phyloP scores from a whole-genome alignment of 92 coral and sea anemone genomes.

The Bergia puertoricense region DNA sequence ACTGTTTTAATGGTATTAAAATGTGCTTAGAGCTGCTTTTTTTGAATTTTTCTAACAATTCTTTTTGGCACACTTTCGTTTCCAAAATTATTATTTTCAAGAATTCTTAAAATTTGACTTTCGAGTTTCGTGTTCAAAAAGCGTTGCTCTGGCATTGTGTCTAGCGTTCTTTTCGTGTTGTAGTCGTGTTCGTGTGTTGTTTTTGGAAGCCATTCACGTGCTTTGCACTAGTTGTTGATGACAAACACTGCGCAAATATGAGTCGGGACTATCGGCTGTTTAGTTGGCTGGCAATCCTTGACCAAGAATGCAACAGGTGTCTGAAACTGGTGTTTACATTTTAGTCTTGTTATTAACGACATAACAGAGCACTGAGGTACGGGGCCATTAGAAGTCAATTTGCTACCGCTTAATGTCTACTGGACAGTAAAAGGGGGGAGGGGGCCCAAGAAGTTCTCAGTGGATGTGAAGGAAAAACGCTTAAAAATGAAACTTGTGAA shows the following conservation, averaged over 20 bases:
- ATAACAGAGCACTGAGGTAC: too few species aligned
- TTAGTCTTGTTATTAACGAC: background rate
- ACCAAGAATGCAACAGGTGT: slow-evolving; percentile 19
- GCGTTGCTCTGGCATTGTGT: background rate
- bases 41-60: background rate
- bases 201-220: background rate
- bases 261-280: slow-evolving; percentile 39
- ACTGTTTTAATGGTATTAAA: background rate
- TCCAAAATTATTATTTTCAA: background rate
- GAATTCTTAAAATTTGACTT: too few species aligned
- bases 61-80: background rate
- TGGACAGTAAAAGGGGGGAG: too few species aligned
- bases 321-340: slow-evolving; percentile 10
- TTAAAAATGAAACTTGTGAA: too few species aligned
- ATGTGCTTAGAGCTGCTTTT: background rate
- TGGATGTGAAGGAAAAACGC: too few species aligned
- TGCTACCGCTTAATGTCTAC: too few species aligned
- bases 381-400: too few species aligned
- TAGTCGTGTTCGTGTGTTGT: background rate
- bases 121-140: too few species aligned
- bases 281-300: background rate
- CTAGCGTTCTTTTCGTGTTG: background rate
- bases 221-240: slow-evolving; percentile 84
- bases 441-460: too few species aligned
- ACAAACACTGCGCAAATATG: slow-evolving; percentile 98